These are phyloP conservation scores for Phyllostomus hastatus DNA, from an alignment of 2,113 vertebrate genomes.

Conservation along the genomic window DNA sequence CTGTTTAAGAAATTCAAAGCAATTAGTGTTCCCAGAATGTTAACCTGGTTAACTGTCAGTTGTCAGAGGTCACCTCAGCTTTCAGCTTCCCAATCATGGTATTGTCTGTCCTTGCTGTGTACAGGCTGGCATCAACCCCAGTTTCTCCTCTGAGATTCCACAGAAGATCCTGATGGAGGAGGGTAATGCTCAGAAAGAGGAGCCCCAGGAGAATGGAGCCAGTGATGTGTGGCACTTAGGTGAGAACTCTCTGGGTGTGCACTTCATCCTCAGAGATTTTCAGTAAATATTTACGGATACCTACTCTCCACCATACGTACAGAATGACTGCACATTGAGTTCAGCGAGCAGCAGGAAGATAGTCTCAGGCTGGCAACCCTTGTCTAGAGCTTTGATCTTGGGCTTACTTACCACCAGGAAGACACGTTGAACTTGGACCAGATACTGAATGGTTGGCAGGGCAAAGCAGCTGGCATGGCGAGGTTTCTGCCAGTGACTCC, in stretches of 20 bases:
- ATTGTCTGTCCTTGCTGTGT: not conserved
- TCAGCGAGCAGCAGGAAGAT: not conserved
- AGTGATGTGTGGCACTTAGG: not conserved
- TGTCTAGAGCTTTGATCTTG: not conserved
- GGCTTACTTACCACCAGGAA: not conserved
- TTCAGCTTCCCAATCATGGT: not conserved
- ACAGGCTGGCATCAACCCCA: not conserved
- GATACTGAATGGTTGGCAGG: not conserved
- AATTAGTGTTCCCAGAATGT: not conserved
- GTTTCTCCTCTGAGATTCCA: not conserved
- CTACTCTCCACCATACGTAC: not conserved
- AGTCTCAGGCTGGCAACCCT: not conserved
- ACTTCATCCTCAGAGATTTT: not conserved
- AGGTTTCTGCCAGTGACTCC: not conserved
- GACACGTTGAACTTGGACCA: not conserved
- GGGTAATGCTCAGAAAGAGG: not conserved
- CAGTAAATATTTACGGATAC: not conserved
- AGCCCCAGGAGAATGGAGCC: not conserved
- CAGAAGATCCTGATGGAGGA: slow-evolving; percentile 45
- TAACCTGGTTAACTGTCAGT: not conserved
- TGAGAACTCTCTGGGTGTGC: not conserved
- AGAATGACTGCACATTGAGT: not conserved
- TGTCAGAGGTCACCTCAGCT: not conserved
- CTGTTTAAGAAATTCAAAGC: not conserved
- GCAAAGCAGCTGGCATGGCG: not conserved